A percentile compares a stretch with the other conserved stretches of the same genome.
Conservation (phyloP, 2,888 invertebrate species). For the Incurvaria masculella region DNA sequence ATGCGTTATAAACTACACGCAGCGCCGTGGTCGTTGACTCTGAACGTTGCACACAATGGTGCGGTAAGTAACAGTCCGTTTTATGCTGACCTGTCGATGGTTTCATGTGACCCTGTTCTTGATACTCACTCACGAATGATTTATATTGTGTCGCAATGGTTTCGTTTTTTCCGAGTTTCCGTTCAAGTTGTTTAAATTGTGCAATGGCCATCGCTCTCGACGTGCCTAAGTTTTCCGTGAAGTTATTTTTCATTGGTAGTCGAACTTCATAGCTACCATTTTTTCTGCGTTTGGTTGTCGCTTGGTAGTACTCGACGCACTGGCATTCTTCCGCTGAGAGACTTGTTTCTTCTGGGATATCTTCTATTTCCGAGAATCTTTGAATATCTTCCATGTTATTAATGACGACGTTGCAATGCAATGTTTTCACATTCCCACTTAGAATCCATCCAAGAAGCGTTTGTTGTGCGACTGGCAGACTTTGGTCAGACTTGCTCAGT, state of each 20-base stretch:
- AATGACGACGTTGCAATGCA: slow-evolving; percentile 8
- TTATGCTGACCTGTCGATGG: too few species aligned
- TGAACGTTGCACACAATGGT: slow-evolving; percentile 10
- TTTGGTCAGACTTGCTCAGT: slow-evolving; percentile 6
- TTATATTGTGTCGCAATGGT: slow-evolving; percentile 10
- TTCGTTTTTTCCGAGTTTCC: too few species aligned
- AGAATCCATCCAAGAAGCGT: too few species aligned
- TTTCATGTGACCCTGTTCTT: slow-evolving; percentile 11
- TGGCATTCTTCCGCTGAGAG: too few species aligned
- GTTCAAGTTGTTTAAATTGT: too few species aligned
- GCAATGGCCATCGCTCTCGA: slow-evolving; percentile 14
- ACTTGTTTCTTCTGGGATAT: too few species aligned
- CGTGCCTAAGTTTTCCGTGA: slow-evolving; percentile 11
- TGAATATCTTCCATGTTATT: slow-evolving; percentile 7
- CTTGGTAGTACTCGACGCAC: slow-evolving; percentile 10
- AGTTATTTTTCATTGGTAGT: slow-evolving; percentile 12
- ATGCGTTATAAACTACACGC: slow-evolving; percentile 18
- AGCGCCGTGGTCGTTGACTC: slow-evolving; percentile 15
- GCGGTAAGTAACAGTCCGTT: not conserved
- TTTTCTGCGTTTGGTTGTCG: too few species aligned
- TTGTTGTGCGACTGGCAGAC: slow-evolving; percentile 14
- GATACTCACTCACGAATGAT: slow-evolving; percentile 12
- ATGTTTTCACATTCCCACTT: slow-evolving; percentile 9
- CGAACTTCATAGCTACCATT: slow-evolving; percentile 12
- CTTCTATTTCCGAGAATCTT: slow-evolving; percentile 8